Base-by-base conservation (phyloP, 1,140 invertebrate genomes). In the Oscheius sp. region DNA sequence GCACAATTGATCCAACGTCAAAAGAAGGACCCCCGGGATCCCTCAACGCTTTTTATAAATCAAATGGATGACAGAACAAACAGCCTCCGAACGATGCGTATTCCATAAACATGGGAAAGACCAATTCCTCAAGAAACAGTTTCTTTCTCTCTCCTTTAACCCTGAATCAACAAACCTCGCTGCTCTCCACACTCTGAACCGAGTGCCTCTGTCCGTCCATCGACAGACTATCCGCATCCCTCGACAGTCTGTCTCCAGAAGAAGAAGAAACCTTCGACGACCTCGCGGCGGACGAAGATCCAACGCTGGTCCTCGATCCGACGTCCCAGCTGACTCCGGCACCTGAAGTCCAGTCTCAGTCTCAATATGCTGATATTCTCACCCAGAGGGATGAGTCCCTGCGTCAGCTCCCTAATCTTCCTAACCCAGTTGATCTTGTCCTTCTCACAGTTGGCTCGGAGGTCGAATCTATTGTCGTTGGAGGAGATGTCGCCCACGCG, bases 401-500 rank as follows among this genome's bases (percentile, higher is more conserved):
- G 29, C 1, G 73, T 78, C 0, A 83, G 59, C 31, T 82, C 81
- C 13, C 81, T 72, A 28, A 82, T 68, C 59, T 75, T 83, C 35
- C 73, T 80, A 15, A 82, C 78, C 81, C 81, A 82, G 13, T 42
- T 52, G 4, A 79, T 76, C 58, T 81, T 74, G 23, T 38, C 73
- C 23, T 69, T 67, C 52, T 84, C 76, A 28, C 36, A 76, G 23
- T 66, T 68, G n/a, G 81, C 82, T 64, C 79, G 84, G 36, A 83
- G 61, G 61, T 82, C 70, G 13, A 65, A 81, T 20, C 78, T 64
- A 35, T 79, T 77, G 29, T 84, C 79, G 34, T 74, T 76, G 10
- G 71, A 76, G 20, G 79, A 65, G 38, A 64, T 32, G 45, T 69
- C 32, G 2, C 81, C 82, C 35, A 78, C 75, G 94, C 96, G 97